These are phyloP conservation scores for Tetropium fuscum DNA, from an alignment of 2,888 invertebrate genomes.

Conservation along the genomic window DNA sequence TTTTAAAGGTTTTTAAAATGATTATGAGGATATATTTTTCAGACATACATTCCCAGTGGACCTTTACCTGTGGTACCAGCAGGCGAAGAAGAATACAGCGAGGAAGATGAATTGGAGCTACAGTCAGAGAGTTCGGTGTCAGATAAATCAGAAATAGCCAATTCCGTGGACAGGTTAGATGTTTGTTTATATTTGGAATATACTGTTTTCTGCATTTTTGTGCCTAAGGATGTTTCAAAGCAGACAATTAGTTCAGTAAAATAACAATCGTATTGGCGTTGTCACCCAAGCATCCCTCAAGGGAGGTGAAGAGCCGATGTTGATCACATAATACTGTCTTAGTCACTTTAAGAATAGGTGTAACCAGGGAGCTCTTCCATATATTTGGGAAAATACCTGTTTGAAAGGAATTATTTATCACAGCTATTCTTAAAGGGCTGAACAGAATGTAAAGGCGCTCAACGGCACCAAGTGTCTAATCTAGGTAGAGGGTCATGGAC, in stretches of 20 bases:
- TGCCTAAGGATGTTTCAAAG: too few species aligned
- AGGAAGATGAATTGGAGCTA: slow-evolving; percentile 58
- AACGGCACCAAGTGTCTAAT: too few species aligned
- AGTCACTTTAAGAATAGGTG: background rate
- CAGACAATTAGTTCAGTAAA: too few species aligned
- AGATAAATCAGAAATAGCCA: slow-evolving; percentile 48
- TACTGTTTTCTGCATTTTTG: too few species aligned
- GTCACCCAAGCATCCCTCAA: too few species aligned
- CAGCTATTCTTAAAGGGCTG: too few species aligned
- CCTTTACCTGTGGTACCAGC: slow-evolving; percentile 62
- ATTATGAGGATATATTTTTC: slow-evolving; percentile 22
- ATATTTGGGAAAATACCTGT: background rate
- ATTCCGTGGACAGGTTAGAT: slow-evolving; percentile 30
- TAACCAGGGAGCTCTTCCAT: background rate
- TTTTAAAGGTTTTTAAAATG: background rate
- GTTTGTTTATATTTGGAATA: slow-evolving; percentile 6
- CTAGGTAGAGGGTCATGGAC: too few species aligned
- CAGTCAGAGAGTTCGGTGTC: slow-evolving; percentile 56
- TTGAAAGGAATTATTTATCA: background rate
- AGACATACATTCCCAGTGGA: slow-evolving; percentile 58
- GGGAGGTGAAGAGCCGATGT: background rate
- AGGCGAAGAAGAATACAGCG: slow-evolving; percentile 57
- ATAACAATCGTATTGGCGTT: too few species aligned
- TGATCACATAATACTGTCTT: background rate
- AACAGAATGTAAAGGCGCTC: too few species aligned